These are phyloP conservation scores for Omphaloscelis lunosa DNA, from an alignment of 2,888 invertebrate genomes.

Conservation along the genomic window DNA sequence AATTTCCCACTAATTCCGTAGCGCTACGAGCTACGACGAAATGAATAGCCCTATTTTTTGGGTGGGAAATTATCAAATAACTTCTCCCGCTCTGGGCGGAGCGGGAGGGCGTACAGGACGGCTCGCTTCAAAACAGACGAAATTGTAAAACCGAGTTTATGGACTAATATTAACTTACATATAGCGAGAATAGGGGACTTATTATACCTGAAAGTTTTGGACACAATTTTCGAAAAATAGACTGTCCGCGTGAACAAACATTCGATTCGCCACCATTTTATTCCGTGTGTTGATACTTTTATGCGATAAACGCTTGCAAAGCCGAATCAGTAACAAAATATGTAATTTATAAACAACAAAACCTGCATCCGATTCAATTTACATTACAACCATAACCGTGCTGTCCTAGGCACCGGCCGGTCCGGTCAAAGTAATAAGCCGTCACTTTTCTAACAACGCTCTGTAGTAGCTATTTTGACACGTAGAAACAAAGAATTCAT, in stretches of 20 bases:
- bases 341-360: neutral
- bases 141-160: constrained; percentile 28
- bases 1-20: constrained; percentile 47
- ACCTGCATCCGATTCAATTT: neutral
- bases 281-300: neutral
- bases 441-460: neutral
- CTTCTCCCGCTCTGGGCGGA: too few species aligned
- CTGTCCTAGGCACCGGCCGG: neutral
- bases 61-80: too few species aligned
- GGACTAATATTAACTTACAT: neutral
- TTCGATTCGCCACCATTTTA: neutral
- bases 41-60: constrained; percentile 50
- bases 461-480: neutral
- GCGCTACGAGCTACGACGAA: constrained; percentile 43
- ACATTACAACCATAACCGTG: neutral
- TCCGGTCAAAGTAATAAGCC: neutral
- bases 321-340: neutral
- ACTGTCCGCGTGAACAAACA: neutral
- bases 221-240: neutral
- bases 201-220: neutral
- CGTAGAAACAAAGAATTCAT: constrained; percentile 11
- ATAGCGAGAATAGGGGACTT: neutral
- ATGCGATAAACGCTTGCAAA: neutral
- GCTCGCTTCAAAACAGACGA: constrained; percentile 17
- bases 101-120: too few species aligned